Base-by-base conservation (phyloP, 2,888 invertebrate genomes). In the Halocaridina rubra region DNA sequence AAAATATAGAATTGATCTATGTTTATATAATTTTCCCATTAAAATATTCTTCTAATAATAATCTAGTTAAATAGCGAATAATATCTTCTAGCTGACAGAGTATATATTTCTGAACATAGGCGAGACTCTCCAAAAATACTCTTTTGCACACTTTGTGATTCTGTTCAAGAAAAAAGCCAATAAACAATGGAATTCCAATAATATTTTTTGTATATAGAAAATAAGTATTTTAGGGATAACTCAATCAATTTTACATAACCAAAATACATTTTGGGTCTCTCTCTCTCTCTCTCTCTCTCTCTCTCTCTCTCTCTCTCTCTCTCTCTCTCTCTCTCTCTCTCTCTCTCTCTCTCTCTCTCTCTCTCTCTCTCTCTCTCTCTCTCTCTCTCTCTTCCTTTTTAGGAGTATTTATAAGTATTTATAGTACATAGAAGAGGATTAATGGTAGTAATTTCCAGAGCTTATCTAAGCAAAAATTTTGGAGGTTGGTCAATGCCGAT, bases 151-250 rank as follows among this genome's bases (percentile, higher is more conserved):
- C 16, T 10, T 29, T 61, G 3, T 8, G 19, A 27, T 72, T 3
- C 64, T 3, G 22, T n/a, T 3, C 5, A 19, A 46, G 61, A 61
- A 77, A 78, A 24, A 61, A 59, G 29, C 82, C 74, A 78, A 84
- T 84, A 84, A 84, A 84, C 82, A 84, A 84, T 77, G 72, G 72
- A 30, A 46, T 84, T 84, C 82, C 82, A 72, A 16, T 72, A 72
- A 19, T 39, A 16, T 32, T 13, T n/a, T 7, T 19, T 8, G 29
- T 7, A n/a, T 33, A 13, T 22, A 2, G n/a, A n/a, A 4, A 4
- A 8, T 30, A 1, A 19, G 13, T 2, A n/a, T 78, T 24, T 29
- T 8, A 10, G 13, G 29, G 69, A 30, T 0, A 29, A 7, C 13
- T 29, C 10, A 46, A 27, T 39, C 22, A 7, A n/a, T 64, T 30